phyloP scores from a whole-genome alignment of 2,888 invertebrate genomes.

The Polyommatus iphigenia region DNA sequence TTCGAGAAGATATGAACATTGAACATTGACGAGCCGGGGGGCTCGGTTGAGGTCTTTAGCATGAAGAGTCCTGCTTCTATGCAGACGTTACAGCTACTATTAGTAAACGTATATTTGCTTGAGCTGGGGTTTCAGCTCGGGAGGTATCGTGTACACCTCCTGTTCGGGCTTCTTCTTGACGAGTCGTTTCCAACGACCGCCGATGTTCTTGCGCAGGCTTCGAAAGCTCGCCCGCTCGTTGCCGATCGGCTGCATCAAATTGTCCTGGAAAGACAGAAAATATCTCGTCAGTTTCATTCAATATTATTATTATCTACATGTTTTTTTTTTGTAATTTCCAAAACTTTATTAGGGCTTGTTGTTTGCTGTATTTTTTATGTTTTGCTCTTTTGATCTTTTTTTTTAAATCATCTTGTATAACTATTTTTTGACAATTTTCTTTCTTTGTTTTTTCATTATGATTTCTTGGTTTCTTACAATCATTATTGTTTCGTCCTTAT shows the following conservation, averaged over 20 bases:
- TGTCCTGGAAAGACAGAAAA: constrained; percentile 83
- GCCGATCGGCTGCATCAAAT: constrained; percentile 85
- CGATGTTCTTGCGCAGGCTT: constrained; percentile 91
- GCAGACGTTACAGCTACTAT: constrained; percentile 51
- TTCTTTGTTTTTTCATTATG: no score
- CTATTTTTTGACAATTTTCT: no score
- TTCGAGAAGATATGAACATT: constrained; percentile 72
- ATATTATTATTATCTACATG: no score
- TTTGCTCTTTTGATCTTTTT: no score
- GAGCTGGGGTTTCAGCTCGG: constrained; percentile 91
- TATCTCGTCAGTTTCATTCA: constrained; percentile 42
- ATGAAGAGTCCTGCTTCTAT: constrained; percentile 71
- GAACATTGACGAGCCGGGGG: constrained; percentile 59
- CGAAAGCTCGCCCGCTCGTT: constrained; percentile 89
- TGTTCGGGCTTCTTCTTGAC: constrained; percentile 91
- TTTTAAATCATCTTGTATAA: no score
- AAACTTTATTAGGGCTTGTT: no score
- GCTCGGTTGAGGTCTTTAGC: constrained; percentile 62
- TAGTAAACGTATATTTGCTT: constrained; percentile 94
- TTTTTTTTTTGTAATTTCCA: no score
- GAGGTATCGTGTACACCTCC: constrained; percentile 91
- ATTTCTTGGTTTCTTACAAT: no score
- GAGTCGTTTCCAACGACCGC: constrained; percentile 91
- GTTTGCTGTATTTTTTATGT: no score
- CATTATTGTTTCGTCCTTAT: no score